Evolutionary conservation across 2,113 vertebrate genomes (phyloP), one percentile per base, ranked within the genome.

Genomic region (Athene cunicularia): DNA sequence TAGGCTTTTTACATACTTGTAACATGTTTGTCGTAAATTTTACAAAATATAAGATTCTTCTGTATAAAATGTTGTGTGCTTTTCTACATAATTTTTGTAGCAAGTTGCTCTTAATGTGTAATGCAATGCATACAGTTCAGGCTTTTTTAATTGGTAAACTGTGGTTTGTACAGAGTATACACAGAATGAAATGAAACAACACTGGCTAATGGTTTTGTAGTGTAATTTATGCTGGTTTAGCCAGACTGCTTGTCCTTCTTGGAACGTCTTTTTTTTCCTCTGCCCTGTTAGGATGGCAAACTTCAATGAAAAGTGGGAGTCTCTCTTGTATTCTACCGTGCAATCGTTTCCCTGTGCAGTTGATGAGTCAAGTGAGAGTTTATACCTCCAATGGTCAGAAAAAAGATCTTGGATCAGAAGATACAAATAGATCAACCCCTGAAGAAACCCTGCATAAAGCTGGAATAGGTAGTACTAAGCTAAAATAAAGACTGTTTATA

Each of bases 371-470:
- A 97, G 96, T 99, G 53, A 99, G 99, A 86, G 98, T 98, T 97
- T 99, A 98, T 93, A 99, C 98, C 47, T 98, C 99, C 47, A 96
- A 97, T 74, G 98, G 97, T 59, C 98, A 98, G 88, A 98, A 98
- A 88, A 98, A 97, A 91, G 97, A 81, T 90, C 97, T 93, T 68
- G 97, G 98, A 49, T 94, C 97, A 70, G 90, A 97, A 55, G 75
- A 80, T 47, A 59, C 12, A 74, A 97, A 91, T 90, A 32, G 73
- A 41, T 88, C 96, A 68, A 26, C 71, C 5, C 26, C 43, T 77
- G 97, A 96, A 91, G 94, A 93, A 55, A 50, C 41, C 8, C 50
- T 26, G 3, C 83, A 24, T 26, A 97, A 97, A 92, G 63, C 2
- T 94, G 97, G 95, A 96, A 73, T 95, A 97, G 98, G 98, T 98